phyloP scores from a whole-genome alignment of 2,888 invertebrate genomes.

The Gortyna flavago region DNA sequence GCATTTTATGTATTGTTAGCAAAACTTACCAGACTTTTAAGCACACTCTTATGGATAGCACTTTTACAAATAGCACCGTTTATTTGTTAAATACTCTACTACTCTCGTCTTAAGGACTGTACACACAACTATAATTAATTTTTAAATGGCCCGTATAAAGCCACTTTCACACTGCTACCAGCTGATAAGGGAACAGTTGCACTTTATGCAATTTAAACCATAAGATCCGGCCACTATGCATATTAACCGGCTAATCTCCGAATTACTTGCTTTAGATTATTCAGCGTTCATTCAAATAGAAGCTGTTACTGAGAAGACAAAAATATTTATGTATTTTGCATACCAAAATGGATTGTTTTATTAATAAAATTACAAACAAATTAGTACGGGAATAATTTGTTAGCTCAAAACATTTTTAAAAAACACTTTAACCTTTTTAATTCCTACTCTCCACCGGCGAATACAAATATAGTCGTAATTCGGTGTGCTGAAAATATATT shows the following conservation, averaged over 20 bases:
- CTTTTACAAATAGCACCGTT: constrained; percentile 26
- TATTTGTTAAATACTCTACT: constrained; percentile 30
- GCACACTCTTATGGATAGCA: constrained; percentile 21
- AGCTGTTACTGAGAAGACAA: not conserved
- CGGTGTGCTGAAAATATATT: not conserved
- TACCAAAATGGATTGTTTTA: not conserved
- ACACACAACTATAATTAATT: constrained; percentile 44
- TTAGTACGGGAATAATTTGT: constrained; percentile 18
- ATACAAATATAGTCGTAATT: not conserved
- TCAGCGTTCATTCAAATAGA: constrained; percentile 26
- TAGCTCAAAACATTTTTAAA: constrained; percentile 7
- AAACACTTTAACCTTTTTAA: constrained; percentile 19
- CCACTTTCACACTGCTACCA: constrained; percentile 36
- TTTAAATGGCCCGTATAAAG: constrained; percentile 46
- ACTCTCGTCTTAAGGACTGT: constrained; percentile 25
- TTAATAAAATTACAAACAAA: constrained; percentile 22
- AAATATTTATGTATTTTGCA: not conserved
- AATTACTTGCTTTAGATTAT: constrained; percentile 21
- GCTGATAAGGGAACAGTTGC: constrained; percentile 44
- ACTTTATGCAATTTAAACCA: constrained; percentile 40
- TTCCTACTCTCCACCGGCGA: not conserved
- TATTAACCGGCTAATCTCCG: constrained; percentile 16
- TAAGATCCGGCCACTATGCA: constrained; percentile 31
- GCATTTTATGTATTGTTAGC: constrained; percentile 27
- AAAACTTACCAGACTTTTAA: constrained; percentile 40